Evolutionary conservation across 1,140 invertebrate species (phyloP), one percentile per base, ranked within the genome.

Genomic region (Archivesica marissinica): DNA sequence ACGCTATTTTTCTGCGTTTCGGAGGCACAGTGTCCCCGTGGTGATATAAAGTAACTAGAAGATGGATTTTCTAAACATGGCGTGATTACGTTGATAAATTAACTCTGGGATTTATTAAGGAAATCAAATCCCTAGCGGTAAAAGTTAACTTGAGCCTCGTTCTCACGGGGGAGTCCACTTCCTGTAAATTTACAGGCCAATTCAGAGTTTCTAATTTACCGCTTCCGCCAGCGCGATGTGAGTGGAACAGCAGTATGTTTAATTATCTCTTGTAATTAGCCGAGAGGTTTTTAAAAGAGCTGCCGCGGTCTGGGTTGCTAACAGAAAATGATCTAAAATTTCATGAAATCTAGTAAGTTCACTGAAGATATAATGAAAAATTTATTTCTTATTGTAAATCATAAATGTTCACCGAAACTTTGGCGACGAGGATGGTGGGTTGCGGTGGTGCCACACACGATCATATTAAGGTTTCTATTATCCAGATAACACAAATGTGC

Each of bases 101-200:
- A 79, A 79, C 77, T 66, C n/a, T 41, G 77, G 77, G 76, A 79
- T 79, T 79, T 64, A 47, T 66, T 64, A 61, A 61, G 76, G 76
- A 79, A 64, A 61, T 59, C 54, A 47, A 72, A 47, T 72, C 68
- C 68, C 68, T 47, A 23, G 68, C 23, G 68, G 41, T 44, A 47
- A 30, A 72, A 72, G 68, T 72, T 72, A 72, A 72, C 68, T 72
- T 50, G 41, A 72, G 41, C 68, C 68, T 72, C 68, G 68, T 72
- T 72, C 68, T 72, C 68, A 72, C 68, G 68, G 68, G 68, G 68
- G 68, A 72, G 39, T 44, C 68, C 41, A 72, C 68, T 72, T 72
- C 68, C 68, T 44, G 68, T 72, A 72, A 72, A 47, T 72, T 72
- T 72, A 72, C 68, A 72, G 68, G 68, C 68, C 68, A 72, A 72